These are phyloP conservation scores for Parnassius glacialis DNA, from an alignment of 2,888 invertebrate species.

Conservation along the genomic window DNA sequence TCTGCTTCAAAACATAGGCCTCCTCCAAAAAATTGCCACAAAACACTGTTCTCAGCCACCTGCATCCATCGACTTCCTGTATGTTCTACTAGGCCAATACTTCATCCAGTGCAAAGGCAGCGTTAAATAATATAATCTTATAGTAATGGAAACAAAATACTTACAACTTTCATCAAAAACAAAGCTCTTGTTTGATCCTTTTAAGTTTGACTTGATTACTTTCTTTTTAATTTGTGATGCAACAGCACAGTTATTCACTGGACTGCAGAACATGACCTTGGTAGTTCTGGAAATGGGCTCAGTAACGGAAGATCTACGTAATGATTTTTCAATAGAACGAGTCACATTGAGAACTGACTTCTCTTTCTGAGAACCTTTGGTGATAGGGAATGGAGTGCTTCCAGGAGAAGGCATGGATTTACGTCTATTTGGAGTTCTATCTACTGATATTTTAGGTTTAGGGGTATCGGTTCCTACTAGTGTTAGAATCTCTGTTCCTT, in stretches of 20 bases:
- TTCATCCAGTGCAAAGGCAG: no score
- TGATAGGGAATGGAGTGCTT: slow-evolving; percentile 56
- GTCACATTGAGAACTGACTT: slow-evolving; percentile 57
- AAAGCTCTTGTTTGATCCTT: slow-evolving; percentile 75
- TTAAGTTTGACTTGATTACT: slow-evolving; percentile 72
- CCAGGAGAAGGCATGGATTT: slow-evolving; percentile 58
- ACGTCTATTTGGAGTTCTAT: slow-evolving; percentile 47
- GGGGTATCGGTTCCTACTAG: slow-evolving; percentile 8
- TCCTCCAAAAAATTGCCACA: no score
- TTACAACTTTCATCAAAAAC: slow-evolving; percentile 64
- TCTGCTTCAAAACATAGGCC: no score
- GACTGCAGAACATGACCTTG: slow-evolving; percentile 73
- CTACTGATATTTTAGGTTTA: slow-evolving; percentile 28
- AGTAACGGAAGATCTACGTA: slow-evolving; percentile 35
- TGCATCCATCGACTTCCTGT: no score
- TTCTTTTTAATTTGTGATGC: slow-evolving; percentile 54
- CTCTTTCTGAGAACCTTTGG: slow-evolving; percentile 46
- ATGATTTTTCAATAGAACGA: slow-evolving; percentile 60
- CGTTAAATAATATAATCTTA: no score
- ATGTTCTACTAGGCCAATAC: no score
- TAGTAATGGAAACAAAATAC: slow-evolving; percentile 29
- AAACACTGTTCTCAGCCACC: no score
- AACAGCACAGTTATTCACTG: slow-evolving; percentile 50
- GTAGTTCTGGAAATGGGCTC: slow-evolving; percentile 47
- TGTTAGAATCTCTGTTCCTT: not conserved